Conservation (phyloP, 2,888 invertebrate species). For the Griposia aprilina region DNA sequence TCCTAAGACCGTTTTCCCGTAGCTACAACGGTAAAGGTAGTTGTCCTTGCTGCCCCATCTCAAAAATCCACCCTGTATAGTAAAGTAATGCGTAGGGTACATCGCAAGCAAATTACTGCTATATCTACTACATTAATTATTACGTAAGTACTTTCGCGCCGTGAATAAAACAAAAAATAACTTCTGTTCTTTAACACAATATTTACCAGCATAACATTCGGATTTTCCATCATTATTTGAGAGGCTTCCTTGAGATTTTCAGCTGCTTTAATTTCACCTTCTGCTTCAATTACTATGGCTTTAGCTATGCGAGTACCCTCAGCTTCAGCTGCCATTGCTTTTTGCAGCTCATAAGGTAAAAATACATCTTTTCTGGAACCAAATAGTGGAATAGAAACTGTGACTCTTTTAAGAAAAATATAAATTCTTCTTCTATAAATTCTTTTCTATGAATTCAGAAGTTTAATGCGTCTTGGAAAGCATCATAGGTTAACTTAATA, state of each 20-base stretch:
- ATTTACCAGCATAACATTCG: slow-evolving; percentile 79
- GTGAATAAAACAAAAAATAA: not conserved
- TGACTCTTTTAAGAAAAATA: not conserved
- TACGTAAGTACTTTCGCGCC: not conserved
- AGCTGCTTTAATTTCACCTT: slow-evolving; percentile 81
- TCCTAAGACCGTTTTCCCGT: too few species aligned
- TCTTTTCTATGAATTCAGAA: too few species aligned
- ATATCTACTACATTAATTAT: not conserved
- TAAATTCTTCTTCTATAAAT: not conserved
- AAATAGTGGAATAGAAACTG: not conserved
- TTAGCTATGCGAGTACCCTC: slow-evolving; percentile 80
- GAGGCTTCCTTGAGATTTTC: slow-evolving; percentile 78
- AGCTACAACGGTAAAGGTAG: too few species aligned
- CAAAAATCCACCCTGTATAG: too few species aligned
- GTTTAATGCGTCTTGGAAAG: not conserved
- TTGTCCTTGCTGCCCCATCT: too few species aligned
- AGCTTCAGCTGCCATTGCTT: slow-evolving; percentile 82
- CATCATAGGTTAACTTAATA: too few species aligned
- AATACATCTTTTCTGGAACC: slow-evolving; percentile 78
- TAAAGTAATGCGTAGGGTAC: too few species aligned
- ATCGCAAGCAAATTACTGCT: not conserved
- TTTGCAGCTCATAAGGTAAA: slow-evolving; percentile 79
- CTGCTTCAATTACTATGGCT: slow-evolving; percentile 81
- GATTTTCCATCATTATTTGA: slow-evolving; percentile 75
- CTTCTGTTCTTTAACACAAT: slow-evolving; percentile 63